Evolutionary conservation across 2,888 invertebrate species (phyloP).

Genomic region (Drosophila imparisetae): DNA sequence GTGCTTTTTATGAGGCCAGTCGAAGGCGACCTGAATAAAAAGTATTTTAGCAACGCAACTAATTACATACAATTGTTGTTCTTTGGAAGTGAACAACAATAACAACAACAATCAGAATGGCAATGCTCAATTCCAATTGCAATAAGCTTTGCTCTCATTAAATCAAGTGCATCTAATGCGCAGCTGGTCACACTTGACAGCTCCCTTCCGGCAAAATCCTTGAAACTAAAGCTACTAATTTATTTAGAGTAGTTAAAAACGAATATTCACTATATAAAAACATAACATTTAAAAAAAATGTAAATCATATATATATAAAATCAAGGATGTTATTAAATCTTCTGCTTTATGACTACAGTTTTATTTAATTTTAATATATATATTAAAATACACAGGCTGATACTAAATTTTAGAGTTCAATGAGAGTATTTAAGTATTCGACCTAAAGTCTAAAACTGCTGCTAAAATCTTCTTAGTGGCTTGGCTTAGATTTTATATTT

Average conservation of each 20-base stretch:
- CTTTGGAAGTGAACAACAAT: conserved; percentile 50
- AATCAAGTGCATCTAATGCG: conserved; percentile 3
- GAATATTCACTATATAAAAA: neutral
- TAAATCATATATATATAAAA: neutral
- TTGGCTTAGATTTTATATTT: conserved; percentile 15
- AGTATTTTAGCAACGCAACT: conserved; percentile 72
- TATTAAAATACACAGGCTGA: neutral
- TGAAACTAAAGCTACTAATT: neutral
- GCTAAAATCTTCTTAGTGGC: neutral
- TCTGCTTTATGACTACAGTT: neutral
- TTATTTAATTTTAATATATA: neutral
- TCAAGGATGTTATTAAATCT: neutral
- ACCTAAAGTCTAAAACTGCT: neutral
- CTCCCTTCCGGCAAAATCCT: conserved; percentile 1
- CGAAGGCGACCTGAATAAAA: conserved; percentile 72
- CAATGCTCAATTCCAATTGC: conserved; percentile 17
- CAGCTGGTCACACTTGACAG: conserved; percentile 34
- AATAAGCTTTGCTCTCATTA: conserved; percentile 4
- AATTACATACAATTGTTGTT: conserved; percentile 73
- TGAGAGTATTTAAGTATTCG: conserved; percentile 2
- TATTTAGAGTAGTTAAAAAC: neutral
- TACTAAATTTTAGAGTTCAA: neutral
- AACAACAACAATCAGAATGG: neutral
- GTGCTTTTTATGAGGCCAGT: conserved; percentile 34
- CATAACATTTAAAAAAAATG: neutral